Conservation (phyloP, 2,888 invertebrate species). For the Malthinus seriepunctatus region DNA sequence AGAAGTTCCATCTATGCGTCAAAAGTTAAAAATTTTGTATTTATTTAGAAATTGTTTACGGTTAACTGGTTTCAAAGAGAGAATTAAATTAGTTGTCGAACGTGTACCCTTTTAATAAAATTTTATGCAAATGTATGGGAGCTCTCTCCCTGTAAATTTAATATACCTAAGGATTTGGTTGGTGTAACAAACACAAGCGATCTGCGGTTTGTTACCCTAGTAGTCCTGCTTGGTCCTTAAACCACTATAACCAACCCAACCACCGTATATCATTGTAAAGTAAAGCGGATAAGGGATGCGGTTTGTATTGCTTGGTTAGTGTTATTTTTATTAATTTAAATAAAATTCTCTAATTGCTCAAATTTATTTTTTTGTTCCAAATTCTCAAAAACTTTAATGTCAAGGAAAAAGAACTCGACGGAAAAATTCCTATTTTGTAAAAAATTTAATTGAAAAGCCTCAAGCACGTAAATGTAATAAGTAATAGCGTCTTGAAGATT, state of each 20-base stretch:
- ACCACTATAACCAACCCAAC: conserved; percentile 30
- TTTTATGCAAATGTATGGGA: conserved; percentile 24
- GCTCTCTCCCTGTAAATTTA: conserved; percentile 27
- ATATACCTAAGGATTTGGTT: conserved; percentile 31
- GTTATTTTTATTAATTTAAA: conserved; percentile 15
- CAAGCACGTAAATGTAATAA: neutral
- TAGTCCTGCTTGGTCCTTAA: conserved; percentile 28
- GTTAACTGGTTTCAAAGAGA: neutral
- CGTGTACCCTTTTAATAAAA: conserved; percentile 25
- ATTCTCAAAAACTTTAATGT: neutral
- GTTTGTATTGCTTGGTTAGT: conserved; percentile 21
- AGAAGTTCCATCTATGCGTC: too few species aligned
- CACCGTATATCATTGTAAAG: conserved; percentile 30
- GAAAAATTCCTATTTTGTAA: neutral
- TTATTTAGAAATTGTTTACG: conserved; percentile 3
- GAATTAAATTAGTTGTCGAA: conserved; percentile 19
- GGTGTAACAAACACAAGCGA: conserved; percentile 30
- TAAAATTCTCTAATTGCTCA: neutral
- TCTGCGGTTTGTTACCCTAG: conserved; percentile 30
- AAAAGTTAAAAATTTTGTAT: neutral
- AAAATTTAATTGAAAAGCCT: neutral
- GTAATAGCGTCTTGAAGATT: conserved; percentile 20
- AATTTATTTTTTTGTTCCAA: neutral
- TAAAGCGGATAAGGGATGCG: conserved; percentile 27
- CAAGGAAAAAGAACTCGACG: too few species aligned